phyloP scores from a whole-genome alignment of 2,113 vertebrate species.

The Riparia riparia region DNA sequence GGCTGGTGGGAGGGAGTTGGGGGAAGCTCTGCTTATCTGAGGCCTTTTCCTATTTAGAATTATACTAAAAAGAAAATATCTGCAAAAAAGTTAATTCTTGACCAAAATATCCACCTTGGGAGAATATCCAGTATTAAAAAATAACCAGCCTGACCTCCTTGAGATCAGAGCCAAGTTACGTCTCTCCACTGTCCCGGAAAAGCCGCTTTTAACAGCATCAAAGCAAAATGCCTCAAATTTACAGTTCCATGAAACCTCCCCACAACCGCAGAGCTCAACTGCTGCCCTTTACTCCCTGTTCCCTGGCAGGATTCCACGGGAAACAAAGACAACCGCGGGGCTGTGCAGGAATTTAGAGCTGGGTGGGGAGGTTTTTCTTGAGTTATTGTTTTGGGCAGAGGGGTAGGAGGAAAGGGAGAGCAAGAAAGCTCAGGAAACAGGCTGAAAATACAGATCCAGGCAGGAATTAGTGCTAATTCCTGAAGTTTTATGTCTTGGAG shows the following conservation, averaged over 20 bases:
- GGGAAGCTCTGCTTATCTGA: slow-evolving; percentile 1
- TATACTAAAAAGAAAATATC: neutral
- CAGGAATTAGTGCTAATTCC: neutral
- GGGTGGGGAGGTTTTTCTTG: slow-evolving; percentile 22
- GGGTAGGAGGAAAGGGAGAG: slow-evolving; percentile 22
- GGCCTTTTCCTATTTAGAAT: neutral
- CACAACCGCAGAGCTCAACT: neutral
- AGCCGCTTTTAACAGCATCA: slow-evolving; percentile 41
- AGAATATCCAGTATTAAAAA: neutral
- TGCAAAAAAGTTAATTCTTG: neutral
- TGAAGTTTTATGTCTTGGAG: neutral
- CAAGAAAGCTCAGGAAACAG: neutral
- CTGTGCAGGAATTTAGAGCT: slow-evolving; percentile 38
- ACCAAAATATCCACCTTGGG: neutral
- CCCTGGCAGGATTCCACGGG: slow-evolving; percentile 47
- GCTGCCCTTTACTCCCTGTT: slow-evolving; percentile 49
- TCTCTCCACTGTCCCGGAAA: slow-evolving; percentile 16
- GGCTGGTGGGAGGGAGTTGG: neutral
- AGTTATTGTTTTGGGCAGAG: slow-evolving; percentile 41
- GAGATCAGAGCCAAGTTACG: neutral
- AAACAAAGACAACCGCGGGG: slow-evolving; percentile 57
- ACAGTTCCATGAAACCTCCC: slow-evolving; percentile 56
- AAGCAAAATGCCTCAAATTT: slow-evolving; percentile 63
- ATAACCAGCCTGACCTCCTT: neutral
- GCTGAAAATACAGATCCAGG: neutral